These are phyloP conservation scores for Bagarius yarrelli DNA, from an alignment of 2,113 vertebrate genomes.

Conservation along the genomic window DNA sequence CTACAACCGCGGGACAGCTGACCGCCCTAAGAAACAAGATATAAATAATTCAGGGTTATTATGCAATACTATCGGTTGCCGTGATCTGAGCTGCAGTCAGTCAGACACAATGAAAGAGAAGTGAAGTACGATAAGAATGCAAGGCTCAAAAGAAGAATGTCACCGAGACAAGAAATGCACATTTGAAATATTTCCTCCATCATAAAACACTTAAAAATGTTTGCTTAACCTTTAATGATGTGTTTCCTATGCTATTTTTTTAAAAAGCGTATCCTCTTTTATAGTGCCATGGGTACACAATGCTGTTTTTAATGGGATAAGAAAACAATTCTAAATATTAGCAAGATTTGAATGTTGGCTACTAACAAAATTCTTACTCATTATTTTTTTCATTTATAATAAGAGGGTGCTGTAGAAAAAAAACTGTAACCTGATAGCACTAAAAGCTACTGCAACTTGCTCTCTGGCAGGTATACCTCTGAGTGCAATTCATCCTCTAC, in stretches of 20 bases:
- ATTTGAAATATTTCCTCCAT: background rate
- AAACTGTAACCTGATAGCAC: too few relatives aligned
- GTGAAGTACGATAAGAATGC: conserved; percentile 28
- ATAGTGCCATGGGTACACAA: background rate
- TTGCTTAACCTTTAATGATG: background rate
- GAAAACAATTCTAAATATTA: background rate
- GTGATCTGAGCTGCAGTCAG: conserved; percentile 10
- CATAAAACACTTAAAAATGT: background rate
- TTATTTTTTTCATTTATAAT: too few relatives aligned
- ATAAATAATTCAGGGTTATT: conserved; percentile 45
- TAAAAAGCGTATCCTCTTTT: background rate
- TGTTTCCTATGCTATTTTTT: background rate
- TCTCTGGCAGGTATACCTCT: too few relatives aligned
- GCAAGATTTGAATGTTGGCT: background rate
- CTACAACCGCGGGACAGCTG: conserved; percentile 2
- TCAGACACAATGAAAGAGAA: conserved; percentile 36
- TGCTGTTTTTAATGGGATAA: background rate
- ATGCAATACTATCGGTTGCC: conserved; percentile 42
- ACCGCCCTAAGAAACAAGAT: conserved; percentile 22
- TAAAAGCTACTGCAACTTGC: too few relatives aligned
- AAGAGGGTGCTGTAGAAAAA: too few relatives aligned
- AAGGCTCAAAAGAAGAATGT: conserved; percentile 23
- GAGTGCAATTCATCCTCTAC: too few relatives aligned
- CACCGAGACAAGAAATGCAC: conserved; percentile 8
- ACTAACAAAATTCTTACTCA: too few relatives aligned